Percentiles rank a stretch among this genome's conserved stretches.
These are phyloP conservation scores for Aptenodytes patagonicus DNA, from an alignment of 2,113 vertebrate species.

Conservation along the genomic window DNA sequence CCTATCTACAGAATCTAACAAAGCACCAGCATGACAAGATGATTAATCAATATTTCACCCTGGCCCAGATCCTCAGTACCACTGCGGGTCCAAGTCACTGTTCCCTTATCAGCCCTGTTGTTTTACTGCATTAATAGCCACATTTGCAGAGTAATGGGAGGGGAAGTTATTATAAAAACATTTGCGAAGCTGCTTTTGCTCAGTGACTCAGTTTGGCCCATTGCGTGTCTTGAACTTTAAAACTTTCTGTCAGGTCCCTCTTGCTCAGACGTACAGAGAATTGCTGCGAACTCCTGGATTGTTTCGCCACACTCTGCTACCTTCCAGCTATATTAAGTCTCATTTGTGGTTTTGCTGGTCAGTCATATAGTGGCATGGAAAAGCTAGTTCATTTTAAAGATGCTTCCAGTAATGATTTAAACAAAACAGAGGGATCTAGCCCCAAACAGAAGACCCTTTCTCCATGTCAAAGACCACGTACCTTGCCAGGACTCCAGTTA, in stretches of 20 bases:
- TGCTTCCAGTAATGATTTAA: conserved; percentile 22
- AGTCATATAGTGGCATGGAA: background rate
- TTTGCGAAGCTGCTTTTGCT: conserved; percentile 41
- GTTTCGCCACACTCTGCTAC: background rate
- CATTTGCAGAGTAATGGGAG: conserved; percentile 25
- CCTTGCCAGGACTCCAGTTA: background rate
- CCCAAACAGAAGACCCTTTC: background rate
- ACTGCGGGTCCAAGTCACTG: background rate
- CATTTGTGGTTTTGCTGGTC: conserved; percentile 12
- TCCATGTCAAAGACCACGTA: background rate
- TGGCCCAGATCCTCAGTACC: background rate
- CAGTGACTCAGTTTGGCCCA: conserved; percentile 43
- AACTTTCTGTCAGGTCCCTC: conserved; percentile 61
- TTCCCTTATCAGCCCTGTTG: background rate
- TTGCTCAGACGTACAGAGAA: background rate
- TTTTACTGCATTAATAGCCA: background rate
- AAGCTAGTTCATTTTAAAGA: background rate
- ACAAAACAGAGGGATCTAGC: background rate
- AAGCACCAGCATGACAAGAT: conserved; percentile 9
- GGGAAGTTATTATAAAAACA: conserved; percentile 42
- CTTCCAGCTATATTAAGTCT: conserved; percentile 45
- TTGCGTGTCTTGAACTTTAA: conserved; percentile 53
- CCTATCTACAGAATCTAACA: background rate
- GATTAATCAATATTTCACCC: conserved; percentile 45
- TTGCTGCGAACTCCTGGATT: conserved; percentile 24